Percentiles rank a stretch among this genome's conserved stretches.
Conservation (phyloP, 2,888 invertebrate species). For the Archips crataeganus region DNA sequence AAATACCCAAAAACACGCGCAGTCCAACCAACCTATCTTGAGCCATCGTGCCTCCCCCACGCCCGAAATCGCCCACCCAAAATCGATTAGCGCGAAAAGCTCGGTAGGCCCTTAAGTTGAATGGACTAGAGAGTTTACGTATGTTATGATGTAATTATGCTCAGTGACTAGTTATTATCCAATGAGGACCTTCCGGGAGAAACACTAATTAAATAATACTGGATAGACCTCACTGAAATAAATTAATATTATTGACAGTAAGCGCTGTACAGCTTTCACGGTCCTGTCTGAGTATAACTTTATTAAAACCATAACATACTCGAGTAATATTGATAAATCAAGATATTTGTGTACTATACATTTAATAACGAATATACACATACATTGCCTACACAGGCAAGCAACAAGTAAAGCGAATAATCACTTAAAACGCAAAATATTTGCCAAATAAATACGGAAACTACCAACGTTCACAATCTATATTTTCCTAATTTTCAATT, state of each 20-base stretch:
- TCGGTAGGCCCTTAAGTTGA: too few species aligned
- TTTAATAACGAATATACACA: conserved; percentile 29
- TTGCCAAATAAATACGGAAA: not conserved
- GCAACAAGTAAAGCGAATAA: not conserved
- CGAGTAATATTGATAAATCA: conserved; percentile 10
- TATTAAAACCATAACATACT: conserved; percentile 12
- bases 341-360: conserved; percentile 10
- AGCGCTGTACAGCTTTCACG: conserved; percentile 16
- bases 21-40: too few species aligned
- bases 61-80: too few species aligned
- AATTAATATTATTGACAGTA: not conserved
- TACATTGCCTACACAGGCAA: conserved; percentile 14
- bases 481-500: not conserved
- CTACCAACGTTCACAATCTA: not conserved
- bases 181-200: not conserved
- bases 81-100: too few species aligned
- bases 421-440: not conserved
- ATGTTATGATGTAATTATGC: conserved; percentile 20
- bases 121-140: conserved; percentile 21
- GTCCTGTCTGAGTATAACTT: conserved; percentile 10
- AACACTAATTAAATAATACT: not conserved
- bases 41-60: too few species aligned
- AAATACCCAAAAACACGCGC: too few species aligned
- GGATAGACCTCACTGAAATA: not conserved
- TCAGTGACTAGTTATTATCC: conserved; percentile 22